Evolutionary conservation across 2,113 vertebrate genomes (phyloP), one percentile per base, ranked within the genome.

Genomic region (Centropristis striata): DNA sequence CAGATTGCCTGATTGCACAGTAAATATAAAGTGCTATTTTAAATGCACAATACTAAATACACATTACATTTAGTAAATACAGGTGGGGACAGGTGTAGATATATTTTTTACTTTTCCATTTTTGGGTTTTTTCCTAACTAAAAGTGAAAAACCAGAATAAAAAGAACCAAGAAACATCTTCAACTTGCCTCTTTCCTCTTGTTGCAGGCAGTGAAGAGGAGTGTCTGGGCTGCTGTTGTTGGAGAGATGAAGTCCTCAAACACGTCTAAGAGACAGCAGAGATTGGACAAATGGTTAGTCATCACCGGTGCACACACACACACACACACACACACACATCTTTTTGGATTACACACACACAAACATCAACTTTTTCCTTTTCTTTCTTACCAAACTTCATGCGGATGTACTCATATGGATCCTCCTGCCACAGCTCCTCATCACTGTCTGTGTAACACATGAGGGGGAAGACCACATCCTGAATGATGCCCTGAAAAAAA

Each of bases 371-470:
- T n/a, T n/a, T n/a, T n/a, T n/a, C n/a, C 13, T 8, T 16, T 18
- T 20, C 49, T 27, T 49, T 39, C 90, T 84, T 90, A 99, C 98
- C 98, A 86, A 99, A 99, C 75, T 99, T 99, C 98, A 99, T 99
- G 82, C 98, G 97, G 87, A 99, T 99, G 91, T 99, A 99, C 90
- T 99, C 98, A 12, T 99, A 99, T 1, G 98, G 98, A 88, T 99
- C 98, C 91, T 99, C 98, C 84, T 99, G 97, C 98, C 98, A 99
- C 63, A 99, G 95, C 78, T 99, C 98, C 77, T 99, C 97, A 92
- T 99, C 98, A 50, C 97, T 97, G 95, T 99, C 98, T 91, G 98
- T 99, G 94, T 99, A 99, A 93, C 98, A 99, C 98, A 99, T 99
- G 94, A 99, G 95, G 1, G 95, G 93, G 86, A 90, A 95, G 64